These are phyloP conservation scores for Sebastes diploproa DNA, from an alignment of 2,797 vertebrate genomes.

Conservation along the genomic window DNA sequence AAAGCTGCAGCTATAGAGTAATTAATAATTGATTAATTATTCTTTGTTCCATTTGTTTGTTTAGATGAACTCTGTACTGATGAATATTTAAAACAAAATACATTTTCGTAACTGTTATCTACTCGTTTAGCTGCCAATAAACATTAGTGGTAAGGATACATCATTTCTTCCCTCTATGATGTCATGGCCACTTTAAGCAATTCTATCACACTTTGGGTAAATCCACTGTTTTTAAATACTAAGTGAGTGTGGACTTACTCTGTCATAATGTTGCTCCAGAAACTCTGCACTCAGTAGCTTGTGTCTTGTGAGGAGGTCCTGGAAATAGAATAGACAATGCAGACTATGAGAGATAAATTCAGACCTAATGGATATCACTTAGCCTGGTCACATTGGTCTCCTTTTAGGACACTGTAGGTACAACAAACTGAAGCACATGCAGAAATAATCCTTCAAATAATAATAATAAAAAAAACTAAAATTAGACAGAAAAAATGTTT, in stretches of 20 bases:
- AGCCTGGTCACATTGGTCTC: not conserved
- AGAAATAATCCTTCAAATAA: not conserved
- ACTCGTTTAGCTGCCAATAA: not conserved
- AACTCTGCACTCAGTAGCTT: constrained; percentile 98
- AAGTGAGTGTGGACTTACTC: constrained; percentile 82
- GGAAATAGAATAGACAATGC: constrained; percentile 50
- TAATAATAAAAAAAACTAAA: not conserved
- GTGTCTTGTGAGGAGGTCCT: constrained; percentile 99
- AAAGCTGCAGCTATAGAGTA: not conserved
- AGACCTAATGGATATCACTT: not conserved
- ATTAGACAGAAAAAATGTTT: not conserved
- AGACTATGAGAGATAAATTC: not conserved
- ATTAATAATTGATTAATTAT: not conserved
- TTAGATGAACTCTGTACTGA: not conserved
- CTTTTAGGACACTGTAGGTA: not conserved
- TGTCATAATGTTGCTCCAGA: constrained; percentile 97
- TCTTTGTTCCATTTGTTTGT: not conserved
- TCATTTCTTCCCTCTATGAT: not conserved
- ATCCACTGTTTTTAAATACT: not conserved
- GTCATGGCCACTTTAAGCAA: not conserved
- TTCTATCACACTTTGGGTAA: not conserved
- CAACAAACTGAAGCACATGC: not conserved
- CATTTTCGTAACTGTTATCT: not conserved
- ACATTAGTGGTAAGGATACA: not conserved
- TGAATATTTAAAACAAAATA: not conserved